Percentiles rank a stretch among this genome's conserved stretches.
Conservation (phyloP, 1,140 invertebrate species). For the Maconellicoccus hirsutus region DNA sequence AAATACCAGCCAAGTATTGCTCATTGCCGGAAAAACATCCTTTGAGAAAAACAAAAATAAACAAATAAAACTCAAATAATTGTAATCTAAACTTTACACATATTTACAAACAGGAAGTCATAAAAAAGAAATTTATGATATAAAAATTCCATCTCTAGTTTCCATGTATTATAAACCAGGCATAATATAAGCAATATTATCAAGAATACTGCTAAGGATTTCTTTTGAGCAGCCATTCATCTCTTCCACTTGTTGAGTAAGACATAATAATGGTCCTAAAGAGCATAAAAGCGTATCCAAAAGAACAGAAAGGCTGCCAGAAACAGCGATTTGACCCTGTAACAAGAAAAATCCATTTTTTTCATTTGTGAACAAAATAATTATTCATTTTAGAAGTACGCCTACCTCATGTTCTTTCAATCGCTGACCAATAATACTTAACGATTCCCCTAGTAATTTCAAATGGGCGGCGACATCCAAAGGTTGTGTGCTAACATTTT, state of each 20-base stretch:
- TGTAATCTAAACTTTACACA: no score
- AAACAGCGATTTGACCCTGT: slow-evolving; percentile 84
- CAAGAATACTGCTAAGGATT: slow-evolving; percentile 63
- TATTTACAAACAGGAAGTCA: no score
- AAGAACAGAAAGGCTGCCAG: slow-evolving; percentile 85
- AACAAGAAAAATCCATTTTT: no score
- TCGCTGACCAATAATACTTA: slow-evolving; percentile 83
- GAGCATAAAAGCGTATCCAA: slow-evolving; percentile 90
- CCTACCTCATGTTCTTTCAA: slow-evolving; percentile 66
- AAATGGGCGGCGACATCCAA: slow-evolving; percentile 88
- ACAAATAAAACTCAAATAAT: no score
- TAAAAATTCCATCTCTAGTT: neutral
- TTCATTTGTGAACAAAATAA: neutral
- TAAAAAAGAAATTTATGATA: no score
- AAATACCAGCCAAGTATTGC: no score
- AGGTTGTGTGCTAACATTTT: slow-evolving; percentile 47
- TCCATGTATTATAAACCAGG: slow-evolving; percentile 61
- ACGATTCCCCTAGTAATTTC: slow-evolving; percentile 80
- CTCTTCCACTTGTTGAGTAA: slow-evolving; percentile 72
- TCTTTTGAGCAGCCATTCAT: slow-evolving; percentile 55
- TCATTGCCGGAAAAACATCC: no score
- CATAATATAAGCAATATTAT: slow-evolving; percentile 96
- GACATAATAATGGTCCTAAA: slow-evolving; percentile 73
- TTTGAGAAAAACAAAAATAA: no score
- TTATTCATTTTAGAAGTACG: neutral